These are phyloP conservation scores for Tigriopus californicus DNA, from an alignment of 2,888 invertebrate species.

Conservation along the genomic window DNA sequence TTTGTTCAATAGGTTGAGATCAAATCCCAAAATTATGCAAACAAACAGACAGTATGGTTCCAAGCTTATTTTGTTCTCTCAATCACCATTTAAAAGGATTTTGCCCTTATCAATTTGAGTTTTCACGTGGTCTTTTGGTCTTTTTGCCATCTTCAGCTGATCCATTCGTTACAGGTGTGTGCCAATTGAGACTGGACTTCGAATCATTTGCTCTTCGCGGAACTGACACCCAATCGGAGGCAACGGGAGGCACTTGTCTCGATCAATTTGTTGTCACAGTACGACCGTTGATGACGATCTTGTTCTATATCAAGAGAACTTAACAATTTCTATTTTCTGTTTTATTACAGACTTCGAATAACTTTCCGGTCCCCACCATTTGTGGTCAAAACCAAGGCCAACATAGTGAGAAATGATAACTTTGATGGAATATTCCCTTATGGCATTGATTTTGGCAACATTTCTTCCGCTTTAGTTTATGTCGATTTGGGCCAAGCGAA, in stretches of 20 bases:
- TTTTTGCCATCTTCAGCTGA: too few relatives aligned
- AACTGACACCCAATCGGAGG: background rate
- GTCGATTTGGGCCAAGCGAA: background rate
- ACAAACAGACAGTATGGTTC: too few relatives aligned
- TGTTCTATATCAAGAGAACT: background rate
- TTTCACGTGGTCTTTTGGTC: too few relatives aligned
- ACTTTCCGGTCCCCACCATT: background rate
- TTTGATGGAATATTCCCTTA: background rate
- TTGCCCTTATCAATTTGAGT: too few relatives aligned
- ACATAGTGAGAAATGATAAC: background rate
- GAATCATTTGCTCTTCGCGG: background rate
- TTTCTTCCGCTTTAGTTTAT: background rate
- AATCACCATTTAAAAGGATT: too few relatives aligned
- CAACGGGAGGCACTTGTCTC: background rate
- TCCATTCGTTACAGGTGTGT: background rate
- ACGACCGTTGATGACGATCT: background rate
- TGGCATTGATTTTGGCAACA: background rate
- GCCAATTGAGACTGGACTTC: conserved; percentile 1
- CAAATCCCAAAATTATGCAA: background rate
- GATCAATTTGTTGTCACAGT: background rate
- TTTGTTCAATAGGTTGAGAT: too few relatives aligned
- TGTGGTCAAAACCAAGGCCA: background rate
- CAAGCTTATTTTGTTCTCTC: too few relatives aligned
- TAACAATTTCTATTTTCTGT: background rate
- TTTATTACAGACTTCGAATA: background rate